These are phyloP conservation scores for Lasiommata megera DNA, from an alignment of 2,888 invertebrate species.

Conservation along the genomic window DNA sequence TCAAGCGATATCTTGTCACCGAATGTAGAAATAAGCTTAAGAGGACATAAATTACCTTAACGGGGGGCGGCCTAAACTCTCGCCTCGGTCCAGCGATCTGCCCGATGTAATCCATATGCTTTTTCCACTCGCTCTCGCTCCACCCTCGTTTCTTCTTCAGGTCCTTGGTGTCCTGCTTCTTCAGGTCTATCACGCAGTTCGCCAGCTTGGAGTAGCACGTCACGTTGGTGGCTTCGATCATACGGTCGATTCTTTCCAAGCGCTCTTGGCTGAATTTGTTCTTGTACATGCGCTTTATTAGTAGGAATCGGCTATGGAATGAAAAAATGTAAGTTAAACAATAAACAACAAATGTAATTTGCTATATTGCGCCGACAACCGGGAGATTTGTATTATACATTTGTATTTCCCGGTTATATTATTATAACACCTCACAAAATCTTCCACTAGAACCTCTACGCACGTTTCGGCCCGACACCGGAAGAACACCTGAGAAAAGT, in stretches of 20 bases:
- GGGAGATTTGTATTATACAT: too few species aligned
- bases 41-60: conserved; percentile 41
- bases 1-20: too few species aligned
- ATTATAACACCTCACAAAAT: too few species aligned
- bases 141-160: conserved; percentile 60
- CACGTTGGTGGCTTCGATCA: conserved; percentile 62
- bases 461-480: too few species aligned
- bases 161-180: conserved; percentile 55
- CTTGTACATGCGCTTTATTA: conserved; percentile 56
- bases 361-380: too few species aligned
- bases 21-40: too few species aligned
- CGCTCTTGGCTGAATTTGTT: conserved; percentile 52
- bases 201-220: conserved; percentile 66
- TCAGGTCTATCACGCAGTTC: conserved; percentile 59
- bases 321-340: not conserved
- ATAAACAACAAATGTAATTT: too few species aligned
- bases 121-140: conserved; percentile 70
- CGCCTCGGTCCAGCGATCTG: conserved; percentile 59
- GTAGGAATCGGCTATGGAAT: conserved; percentile 54
- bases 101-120: conserved; percentile 69
- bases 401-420: too few species aligned
- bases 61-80: conserved; percentile 43
- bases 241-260: conserved; percentile 55
- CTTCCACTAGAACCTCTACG: too few species aligned
- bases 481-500: too few species aligned